A percentile compares a stretch with the other conserved stretches of the same genome.
Conservation (phyloP, 2,888 invertebrate genomes). For the Pristionchus arcanus region DNA sequence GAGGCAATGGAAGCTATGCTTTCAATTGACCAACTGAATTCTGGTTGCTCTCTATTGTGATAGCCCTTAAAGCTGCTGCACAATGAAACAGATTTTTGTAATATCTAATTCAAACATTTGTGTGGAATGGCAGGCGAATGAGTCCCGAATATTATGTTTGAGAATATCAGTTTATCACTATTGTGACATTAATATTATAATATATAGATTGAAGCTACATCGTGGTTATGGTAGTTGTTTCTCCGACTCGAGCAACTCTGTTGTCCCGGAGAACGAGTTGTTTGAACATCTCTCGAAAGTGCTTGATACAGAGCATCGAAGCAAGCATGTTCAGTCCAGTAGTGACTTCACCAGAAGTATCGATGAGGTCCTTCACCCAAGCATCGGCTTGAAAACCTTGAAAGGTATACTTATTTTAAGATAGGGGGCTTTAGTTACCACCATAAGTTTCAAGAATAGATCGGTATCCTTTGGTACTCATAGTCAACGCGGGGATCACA, state of each 20-base stretch:
- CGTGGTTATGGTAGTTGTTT: not conserved
- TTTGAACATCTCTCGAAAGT: slow-evolving; percentile 20
- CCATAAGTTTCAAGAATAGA: not conserved
- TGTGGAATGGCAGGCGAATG: no score
- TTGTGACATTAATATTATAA: no score
- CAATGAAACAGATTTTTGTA: no score
- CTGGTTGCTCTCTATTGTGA: no score
- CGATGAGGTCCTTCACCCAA: slow-evolving; percentile 20
- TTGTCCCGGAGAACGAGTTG: not conserved
- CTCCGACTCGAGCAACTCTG: not conserved
- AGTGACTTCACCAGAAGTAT: not conserved
- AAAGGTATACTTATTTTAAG: no score
- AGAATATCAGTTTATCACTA: no score
- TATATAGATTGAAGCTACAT: not conserved
- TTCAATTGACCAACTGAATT: no score
- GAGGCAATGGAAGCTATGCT: no score
- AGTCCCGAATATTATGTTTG: no score
- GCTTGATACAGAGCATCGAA: slow-evolving; percentile 31
- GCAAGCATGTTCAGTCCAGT: slow-evolving; percentile 40
- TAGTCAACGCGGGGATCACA: slow-evolving; percentile 7
- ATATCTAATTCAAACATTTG: no score
- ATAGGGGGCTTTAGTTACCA: not conserved
- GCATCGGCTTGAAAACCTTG: not conserved
- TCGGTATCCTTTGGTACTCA: slow-evolving; percentile 34
- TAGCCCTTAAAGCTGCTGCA: no score